These are phyloP conservation scores for Microctonus hyperodae DNA, from an alignment of 2,888 invertebrate genomes.

Conservation along the genomic window DNA sequence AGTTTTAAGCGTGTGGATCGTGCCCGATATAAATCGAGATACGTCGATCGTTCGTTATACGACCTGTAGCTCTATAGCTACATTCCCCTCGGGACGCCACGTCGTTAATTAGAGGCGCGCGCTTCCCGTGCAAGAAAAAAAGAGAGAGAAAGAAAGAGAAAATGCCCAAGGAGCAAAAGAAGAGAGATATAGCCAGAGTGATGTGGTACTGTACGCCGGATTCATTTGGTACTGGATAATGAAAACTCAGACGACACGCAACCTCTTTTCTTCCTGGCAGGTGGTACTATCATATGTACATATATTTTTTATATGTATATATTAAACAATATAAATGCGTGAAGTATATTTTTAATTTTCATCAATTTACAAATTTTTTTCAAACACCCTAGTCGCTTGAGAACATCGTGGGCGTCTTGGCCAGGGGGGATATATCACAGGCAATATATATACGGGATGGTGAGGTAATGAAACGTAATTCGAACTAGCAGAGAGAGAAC, in stretches of 20 bases:
- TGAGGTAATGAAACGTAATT: slow-evolving; percentile 28
- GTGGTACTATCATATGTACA: slow-evolving; percentile 25
- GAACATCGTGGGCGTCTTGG: slow-evolving; percentile 15
- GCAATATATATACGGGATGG: not conserved
- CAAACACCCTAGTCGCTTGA: not conserved
- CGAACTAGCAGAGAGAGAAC: slow-evolving; percentile 29
- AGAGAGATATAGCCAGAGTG: slow-evolving; percentile 18
- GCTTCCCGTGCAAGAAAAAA: slow-evolving; percentile 36
- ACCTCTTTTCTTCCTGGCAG: slow-evolving; percentile 37
- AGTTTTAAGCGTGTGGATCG: slow-evolving; percentile 34
- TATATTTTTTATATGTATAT: not conserved
- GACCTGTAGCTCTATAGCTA: slow-evolving; percentile 27
- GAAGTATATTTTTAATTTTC: slow-evolving; percentile 27
- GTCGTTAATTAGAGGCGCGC: slow-evolving; percentile 52
- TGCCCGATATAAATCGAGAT: slow-evolving; percentile 43
- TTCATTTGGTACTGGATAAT: slow-evolving; percentile 48
- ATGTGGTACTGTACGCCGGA: slow-evolving; percentile 22
- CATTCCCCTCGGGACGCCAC: slow-evolving; percentile 40
- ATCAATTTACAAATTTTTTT: slow-evolving; percentile 21
- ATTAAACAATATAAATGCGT: not conserved
- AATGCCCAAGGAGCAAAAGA: not conserved
- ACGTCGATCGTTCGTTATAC: slow-evolving; percentile 45
- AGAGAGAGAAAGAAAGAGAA: too few species aligned
- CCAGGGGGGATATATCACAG: not conserved
- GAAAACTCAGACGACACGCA: slow-evolving; percentile 51